Evolutionary conservation across 2,113 vertebrate species (phyloP).

Genomic region (Hemiprocne comata): DNA sequence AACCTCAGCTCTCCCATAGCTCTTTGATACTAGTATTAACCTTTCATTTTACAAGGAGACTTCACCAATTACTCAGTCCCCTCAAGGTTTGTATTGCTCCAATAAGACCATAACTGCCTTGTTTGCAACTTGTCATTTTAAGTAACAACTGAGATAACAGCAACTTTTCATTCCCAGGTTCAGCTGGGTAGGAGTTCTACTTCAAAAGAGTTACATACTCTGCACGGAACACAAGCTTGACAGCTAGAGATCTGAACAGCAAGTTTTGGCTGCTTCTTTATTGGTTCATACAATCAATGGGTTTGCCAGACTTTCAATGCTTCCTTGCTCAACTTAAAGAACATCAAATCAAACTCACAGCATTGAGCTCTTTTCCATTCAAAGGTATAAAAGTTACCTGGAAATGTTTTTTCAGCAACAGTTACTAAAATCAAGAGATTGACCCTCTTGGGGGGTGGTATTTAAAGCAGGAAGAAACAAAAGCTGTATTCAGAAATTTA

Average conservation of each 20-base stretch:
- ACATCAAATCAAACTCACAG: neutral
- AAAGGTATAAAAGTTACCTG: neutral
- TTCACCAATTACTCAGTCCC: neutral
- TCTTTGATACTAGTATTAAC: neutral
- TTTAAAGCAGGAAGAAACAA: neutral
- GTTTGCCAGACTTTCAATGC: neutral
- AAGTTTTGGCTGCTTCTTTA: neutral
- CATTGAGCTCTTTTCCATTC: neutral
- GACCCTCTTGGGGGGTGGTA: neutral
- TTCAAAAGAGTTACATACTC: neutral
- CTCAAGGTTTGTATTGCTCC: neutral
- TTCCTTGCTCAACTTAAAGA: neutral
- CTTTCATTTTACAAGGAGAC: neutral
- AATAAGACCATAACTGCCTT: neutral
- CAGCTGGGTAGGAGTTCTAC: neutral
- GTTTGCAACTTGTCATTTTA: neutral
- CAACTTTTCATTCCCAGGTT: neutral
- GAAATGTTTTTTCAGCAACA: neutral
- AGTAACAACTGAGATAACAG: neutral
- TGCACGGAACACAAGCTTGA: neutral
- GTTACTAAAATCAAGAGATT: neutral
- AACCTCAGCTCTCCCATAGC: neutral
- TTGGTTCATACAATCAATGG: neutral
- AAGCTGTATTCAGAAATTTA: neutral
- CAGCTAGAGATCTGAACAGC: neutral